Evolutionary conservation across 1,140 invertebrate genomes (phyloP).

Genomic region (Manduca sexta): DNA sequence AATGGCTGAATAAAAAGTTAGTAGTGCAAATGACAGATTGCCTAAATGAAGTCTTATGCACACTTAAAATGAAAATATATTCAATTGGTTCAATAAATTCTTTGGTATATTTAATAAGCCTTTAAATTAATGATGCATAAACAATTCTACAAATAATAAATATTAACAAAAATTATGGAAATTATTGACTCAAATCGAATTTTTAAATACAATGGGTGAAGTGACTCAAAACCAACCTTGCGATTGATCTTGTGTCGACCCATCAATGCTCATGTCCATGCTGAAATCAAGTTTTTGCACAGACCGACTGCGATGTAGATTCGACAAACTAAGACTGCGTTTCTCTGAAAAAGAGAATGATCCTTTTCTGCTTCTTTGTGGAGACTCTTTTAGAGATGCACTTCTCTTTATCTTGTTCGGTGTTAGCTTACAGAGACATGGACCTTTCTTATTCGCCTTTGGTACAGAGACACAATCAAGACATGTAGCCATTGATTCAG

Average conservation of each 20-base stretch:
- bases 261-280: slow-evolving; percentile 69
- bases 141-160: too few relatives aligned
- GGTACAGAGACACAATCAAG: slow-evolving; percentile 41
- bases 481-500: slow-evolving; percentile 53
- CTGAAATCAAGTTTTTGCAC: slow-evolving; percentile 66
- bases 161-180: too few relatives aligned
- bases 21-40: too few relatives aligned
- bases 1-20: too few relatives aligned
- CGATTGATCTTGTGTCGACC: slow-evolving; percentile 46
- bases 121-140: too few relatives aligned
- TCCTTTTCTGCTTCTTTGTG: slow-evolving; percentile 30
- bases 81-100: too few relatives aligned
- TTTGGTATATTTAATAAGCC: too few relatives aligned
- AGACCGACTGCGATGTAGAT: slow-evolving; percentile 51
- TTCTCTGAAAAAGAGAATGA: slow-evolving; percentile 40
- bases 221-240: slow-evolving; percentile 33
- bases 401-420: slow-evolving; percentile 50
- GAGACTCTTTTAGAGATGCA: slow-evolving; percentile 52
- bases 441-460: slow-evolving; percentile 28
- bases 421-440: slow-evolving; percentile 44
- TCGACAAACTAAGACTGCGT: slow-evolving; percentile 58
- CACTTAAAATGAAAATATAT: too few relatives aligned
- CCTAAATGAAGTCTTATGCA: too few relatives aligned
- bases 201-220: too few relatives aligned
- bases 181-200: too few relatives aligned